Base-by-base conservation (phyloP, 2,797 vertebrate species). In the Astyanax mexicanus region DNA sequence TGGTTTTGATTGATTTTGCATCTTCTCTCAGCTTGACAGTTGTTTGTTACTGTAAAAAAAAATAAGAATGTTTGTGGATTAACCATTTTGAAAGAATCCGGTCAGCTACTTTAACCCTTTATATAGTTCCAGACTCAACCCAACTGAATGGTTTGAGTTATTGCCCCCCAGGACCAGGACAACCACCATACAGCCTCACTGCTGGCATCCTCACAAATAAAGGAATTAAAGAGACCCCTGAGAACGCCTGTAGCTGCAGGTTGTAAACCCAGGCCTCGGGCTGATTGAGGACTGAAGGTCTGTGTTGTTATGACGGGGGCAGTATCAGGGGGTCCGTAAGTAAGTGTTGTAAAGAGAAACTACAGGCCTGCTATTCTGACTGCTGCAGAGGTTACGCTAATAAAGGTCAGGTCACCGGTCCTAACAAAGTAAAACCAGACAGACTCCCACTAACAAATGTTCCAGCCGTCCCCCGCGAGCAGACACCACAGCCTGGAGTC, bases 371-470 rank as follows among this genome's bases (percentile, higher is more conserved):
- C 81, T 82, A 70, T 85, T 76, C 54, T 71, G 67, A 69, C 68
- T 78, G 74, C 68, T 76, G 57, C 65, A 82, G 85, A 86, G 88
- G 85, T 89, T 79, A 87, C 81, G 79, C 87, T 83, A 88, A 89
- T 90, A 91, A 91, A 90, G 80, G 80, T 55, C 52, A 77, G 85
- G 88, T 91, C 88, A 88, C 81, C 84, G 64, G 84, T 78, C 82
- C 69, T 83, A 82, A 77, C 79, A 79, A 80, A 86, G 88, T 87
- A 89, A 87, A 91, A 90, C 42, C 69, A 87, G 83, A 82, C 69
- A 87, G 83, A 82, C 85, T 78, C 78, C 64, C 80, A 85, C 69
- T 37, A 80, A 81, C 83, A 84, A 86, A 86, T 80, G 84, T 71
- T 75, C 45, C 65, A 85, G 78, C 77, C 72, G 78, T 78, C 88